Evolutionary conservation across 2,797 vertebrate species (phyloP).

Genomic region (Cynopterus sphinx): DNA sequence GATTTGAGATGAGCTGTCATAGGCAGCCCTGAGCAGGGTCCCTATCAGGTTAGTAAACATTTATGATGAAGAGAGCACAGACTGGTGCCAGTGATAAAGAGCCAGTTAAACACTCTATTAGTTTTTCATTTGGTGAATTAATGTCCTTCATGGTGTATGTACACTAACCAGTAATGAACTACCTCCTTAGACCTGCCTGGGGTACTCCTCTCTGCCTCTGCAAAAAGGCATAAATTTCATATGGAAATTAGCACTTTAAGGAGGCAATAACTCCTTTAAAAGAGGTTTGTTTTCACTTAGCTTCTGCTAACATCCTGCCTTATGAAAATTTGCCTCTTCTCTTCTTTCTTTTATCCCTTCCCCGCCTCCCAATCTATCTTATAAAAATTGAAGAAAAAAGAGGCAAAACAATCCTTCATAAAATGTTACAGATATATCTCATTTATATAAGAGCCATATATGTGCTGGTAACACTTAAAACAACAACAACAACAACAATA

Average conservation of each 20-base stretch:
- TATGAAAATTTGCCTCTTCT: not conserved
- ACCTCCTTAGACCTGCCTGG: slow-evolving; percentile 84
- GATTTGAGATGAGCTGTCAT: slow-evolving; percentile 71
- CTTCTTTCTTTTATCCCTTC: not conserved
- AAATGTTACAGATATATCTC: not conserved
- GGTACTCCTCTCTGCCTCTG: slow-evolving; percentile 74
- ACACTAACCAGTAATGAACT: slow-evolving; percentile 86
- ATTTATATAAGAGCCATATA: not conserved
- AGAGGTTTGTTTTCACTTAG: slow-evolving; percentile 66
- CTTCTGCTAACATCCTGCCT: slow-evolving; percentile 60
- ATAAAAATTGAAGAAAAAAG: not conserved
- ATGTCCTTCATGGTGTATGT: slow-evolving; percentile 80
- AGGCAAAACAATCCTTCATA: not conserved
- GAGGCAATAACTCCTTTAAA: slow-evolving; percentile 74
- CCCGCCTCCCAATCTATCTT: not conserved
- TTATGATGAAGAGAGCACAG: slow-evolving; percentile 76
- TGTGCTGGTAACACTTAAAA: not conserved
- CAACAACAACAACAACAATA: not conserved
- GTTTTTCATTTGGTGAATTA: slow-evolving; percentile 88
- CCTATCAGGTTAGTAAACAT: slow-evolving; percentile 88
- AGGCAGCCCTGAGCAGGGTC: slow-evolving; percentile 59
- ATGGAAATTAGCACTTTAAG: slow-evolving; percentile 81
- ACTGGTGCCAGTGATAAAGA: slow-evolving; percentile 84
- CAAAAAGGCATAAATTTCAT: slow-evolving; percentile 80
- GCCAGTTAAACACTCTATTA: slow-evolving; percentile 85